Conservation (phyloP, 2,888 invertebrate species). For the Bellardia bayeri region DNA sequence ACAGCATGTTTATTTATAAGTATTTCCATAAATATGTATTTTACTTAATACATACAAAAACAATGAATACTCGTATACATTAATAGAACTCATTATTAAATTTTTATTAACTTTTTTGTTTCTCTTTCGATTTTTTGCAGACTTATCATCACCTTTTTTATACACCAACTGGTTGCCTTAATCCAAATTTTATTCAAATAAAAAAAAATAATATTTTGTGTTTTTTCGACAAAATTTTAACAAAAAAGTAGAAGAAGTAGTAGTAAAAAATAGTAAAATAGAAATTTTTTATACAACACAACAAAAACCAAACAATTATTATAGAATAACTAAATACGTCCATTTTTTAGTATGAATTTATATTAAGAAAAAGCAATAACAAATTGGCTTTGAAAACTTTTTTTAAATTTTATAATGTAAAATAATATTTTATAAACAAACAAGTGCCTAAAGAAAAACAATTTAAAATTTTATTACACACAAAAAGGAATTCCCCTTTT, state of each 20-base stretch:
- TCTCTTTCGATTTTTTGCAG: conserved; percentile 54
- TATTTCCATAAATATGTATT: not conserved
- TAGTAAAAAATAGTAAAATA: conserved; percentile 52
- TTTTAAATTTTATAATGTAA: conserved; percentile 54
- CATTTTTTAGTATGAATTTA: conserved; percentile 65
- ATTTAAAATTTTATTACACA: conserved; percentile 18
- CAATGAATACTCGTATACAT: not conserved
- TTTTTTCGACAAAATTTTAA: conserved; percentile 37
- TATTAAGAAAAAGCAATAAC: conserved; percentile 28
- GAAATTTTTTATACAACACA: conserved; percentile 42
- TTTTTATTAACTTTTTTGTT: conserved; percentile 17
- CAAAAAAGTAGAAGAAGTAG: not conserved
- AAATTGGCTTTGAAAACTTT: conserved; percentile 57
- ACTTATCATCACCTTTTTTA: conserved; percentile 68
- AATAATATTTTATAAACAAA: conserved; percentile 35
- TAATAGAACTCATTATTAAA: not conserved
- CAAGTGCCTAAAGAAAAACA: conserved; percentile 65
- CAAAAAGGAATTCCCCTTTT: not conserved
- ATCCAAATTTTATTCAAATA: conserved; percentile 64
- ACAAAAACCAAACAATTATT: conserved; percentile 45
- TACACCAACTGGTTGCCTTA: conserved; percentile 73
- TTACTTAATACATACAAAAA: not conserved
- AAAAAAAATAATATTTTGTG: conserved; percentile 39
- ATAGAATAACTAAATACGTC: conserved; percentile 62
- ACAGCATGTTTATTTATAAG: conserved; percentile 1